Percentiles rank a stretch among this genome's conserved stretches.
Conservation (phyloP, 2,888 invertebrate genomes). For the Blera fallax region DNA sequence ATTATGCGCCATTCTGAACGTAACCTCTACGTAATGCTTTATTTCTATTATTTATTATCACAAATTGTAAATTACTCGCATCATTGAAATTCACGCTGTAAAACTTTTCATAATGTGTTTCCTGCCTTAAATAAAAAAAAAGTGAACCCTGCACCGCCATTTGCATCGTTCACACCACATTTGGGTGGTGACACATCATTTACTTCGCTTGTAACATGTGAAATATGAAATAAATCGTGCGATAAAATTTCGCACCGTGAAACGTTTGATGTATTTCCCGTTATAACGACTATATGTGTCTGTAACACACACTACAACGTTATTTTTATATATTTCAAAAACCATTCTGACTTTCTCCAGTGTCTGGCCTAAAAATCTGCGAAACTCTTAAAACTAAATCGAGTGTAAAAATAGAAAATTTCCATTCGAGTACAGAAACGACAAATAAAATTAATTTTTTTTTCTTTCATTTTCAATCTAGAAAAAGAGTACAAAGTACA, state of each 20-base stretch:
- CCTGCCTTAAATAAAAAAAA: background rate
- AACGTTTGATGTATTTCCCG: background rate
- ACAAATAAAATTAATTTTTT: background rate
- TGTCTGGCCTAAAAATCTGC: background rate
- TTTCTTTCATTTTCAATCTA: background rate
- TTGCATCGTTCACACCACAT: background rate
- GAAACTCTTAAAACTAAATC: background rate
- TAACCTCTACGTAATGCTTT: background rate
- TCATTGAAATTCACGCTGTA: background rate
- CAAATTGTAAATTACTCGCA: conserved; percentile 6
- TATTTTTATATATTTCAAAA: background rate
- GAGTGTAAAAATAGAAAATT: conserved; percentile 49
- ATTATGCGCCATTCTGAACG: background rate
- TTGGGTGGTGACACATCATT: conserved; percentile 17
- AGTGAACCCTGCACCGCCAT: too few species aligned
- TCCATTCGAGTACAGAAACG: background rate
- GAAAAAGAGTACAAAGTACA: conserved; percentile 1
- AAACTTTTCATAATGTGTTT: background rate
- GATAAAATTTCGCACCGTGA: conserved; percentile 2
- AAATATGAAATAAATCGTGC: conserved; percentile 12
- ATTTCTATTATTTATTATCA: background rate
- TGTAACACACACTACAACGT: background rate
- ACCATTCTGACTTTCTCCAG: background rate
- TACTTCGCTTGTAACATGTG: background rate
- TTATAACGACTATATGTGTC: background rate